These are phyloP conservation scores for Tachina lurida DNA, from an alignment of 2,888 invertebrate genomes.

Conservation along the genomic window DNA sequence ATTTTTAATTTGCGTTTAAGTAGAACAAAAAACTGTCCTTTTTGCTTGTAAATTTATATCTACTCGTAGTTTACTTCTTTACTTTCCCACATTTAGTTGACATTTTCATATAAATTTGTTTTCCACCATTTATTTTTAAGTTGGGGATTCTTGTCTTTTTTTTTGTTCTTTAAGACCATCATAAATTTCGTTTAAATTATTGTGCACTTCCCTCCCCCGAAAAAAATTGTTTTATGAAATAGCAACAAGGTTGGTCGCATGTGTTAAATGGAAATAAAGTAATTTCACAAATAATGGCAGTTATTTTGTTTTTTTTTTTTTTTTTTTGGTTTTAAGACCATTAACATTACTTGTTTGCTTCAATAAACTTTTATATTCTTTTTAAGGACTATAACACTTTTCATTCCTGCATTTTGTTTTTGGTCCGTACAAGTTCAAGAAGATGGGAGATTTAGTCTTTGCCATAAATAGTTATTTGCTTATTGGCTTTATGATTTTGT, in stretches of 20 bases:
- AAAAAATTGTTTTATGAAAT: background rate
- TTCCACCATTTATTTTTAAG: slow-evolving; percentile 34
- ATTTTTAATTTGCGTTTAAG: slow-evolving; percentile 70
- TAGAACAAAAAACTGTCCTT: slow-evolving; percentile 59
- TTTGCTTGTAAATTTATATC: slow-evolving; percentile 18
- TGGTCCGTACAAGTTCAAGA: background rate
- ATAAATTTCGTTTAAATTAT: slow-evolving; percentile 71
- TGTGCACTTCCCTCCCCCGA: slow-evolving; percentile 11
- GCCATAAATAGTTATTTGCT: slow-evolving; percentile 44
- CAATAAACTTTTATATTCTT: slow-evolving; percentile 49
- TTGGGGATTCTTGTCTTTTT: slow-evolving; percentile 27
- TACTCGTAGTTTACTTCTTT: background rate
- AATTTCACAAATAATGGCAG: slow-evolving; percentile 64
- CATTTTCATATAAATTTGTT: slow-evolving; percentile 50
- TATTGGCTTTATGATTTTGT: slow-evolving; percentile 57
- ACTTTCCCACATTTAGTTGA: slow-evolving; percentile 47
- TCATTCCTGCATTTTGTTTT: background rate
- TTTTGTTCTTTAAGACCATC: slow-evolving; percentile 62
- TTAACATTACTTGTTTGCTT: slow-evolving; percentile 67
- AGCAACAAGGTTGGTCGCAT: slow-evolving; percentile 55
- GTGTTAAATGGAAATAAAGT: slow-evolving; percentile 67
- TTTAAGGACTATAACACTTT: slow-evolving; percentile 15
- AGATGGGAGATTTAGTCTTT: background rate
- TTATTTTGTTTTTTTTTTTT: slow-evolving; percentile 55
- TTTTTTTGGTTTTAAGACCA: slow-evolving; percentile 51